phyloP scores from a whole-genome alignment of 2,113 vertebrate genomes.

The Calidris pugnax region DNA sequence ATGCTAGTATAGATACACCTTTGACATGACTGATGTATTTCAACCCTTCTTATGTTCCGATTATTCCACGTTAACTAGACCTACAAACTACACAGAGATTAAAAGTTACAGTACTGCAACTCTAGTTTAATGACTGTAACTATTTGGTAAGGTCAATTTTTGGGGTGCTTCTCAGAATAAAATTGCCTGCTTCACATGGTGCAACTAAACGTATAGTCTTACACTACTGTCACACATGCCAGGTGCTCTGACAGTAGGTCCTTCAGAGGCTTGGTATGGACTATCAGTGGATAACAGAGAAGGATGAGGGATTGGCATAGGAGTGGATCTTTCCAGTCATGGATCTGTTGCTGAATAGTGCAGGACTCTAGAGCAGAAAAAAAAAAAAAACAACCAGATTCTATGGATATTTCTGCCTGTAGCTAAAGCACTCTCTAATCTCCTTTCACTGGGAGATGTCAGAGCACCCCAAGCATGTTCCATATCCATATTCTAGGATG shows the following conservation, averaged over 20 bases:
- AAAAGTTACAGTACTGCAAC: neutral
- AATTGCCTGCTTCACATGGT: neutral
- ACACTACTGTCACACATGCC: neutral
- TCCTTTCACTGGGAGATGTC: neutral
- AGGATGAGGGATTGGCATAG: neutral
- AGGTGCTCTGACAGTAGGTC: neutral
- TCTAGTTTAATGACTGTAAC: neutral
- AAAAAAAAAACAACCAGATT: neutral
- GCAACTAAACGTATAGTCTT: neutral
- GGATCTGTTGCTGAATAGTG: neutral
- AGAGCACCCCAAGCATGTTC: neutral
- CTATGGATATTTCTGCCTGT: neutral
- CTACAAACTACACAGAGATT: neutral
- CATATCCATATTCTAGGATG: neutral
- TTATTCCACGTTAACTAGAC: neutral
- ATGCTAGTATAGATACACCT: neutral
- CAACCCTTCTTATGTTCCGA: neutral
- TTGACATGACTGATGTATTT: neutral
- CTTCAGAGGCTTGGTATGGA: neutral
- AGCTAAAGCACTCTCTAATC: neutral
- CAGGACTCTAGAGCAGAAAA: neutral
- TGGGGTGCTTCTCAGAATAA: neutral
- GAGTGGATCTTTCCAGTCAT: neutral
- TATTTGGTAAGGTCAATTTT: neutral
- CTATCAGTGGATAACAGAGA: neutral